Conservation (phyloP, 2,113 vertebrate species). For the Pundamilia nyererei region DNA sequence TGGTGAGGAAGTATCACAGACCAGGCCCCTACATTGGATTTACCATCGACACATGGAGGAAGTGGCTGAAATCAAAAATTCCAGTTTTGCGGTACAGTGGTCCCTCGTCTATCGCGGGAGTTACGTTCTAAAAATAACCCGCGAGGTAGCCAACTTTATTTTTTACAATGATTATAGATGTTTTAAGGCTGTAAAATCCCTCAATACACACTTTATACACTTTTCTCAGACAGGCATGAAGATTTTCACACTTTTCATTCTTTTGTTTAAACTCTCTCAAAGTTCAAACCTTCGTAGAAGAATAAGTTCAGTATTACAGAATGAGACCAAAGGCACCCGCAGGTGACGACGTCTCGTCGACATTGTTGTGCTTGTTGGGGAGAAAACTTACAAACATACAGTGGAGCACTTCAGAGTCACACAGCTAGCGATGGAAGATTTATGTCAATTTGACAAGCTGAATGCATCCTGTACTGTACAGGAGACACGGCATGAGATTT, state of each 20-base stretch:
- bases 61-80: not conserved
- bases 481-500: not conserved
- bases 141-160: not conserved
- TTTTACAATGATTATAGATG: not conserved
- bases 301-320: not conserved
- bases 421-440: not conserved
- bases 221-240: not conserved
- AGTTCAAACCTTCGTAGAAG: not conserved
- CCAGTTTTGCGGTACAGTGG: not conserved
- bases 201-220: not conserved
- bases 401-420: not conserved
- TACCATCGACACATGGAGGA: not conserved
- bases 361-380: not conserved
- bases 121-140: not conserved
- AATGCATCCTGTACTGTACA: not conserved
- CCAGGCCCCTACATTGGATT: not conserved
- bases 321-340: not conserved
- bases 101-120: accelerated
- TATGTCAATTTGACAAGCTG: not conserved
- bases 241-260: not conserved
- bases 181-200: not conserved
- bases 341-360: not conserved
- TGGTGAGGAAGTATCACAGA: not conserved
- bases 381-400: not conserved
- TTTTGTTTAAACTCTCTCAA: not conserved